Evolutionary conservation across 2,113 vertebrate genomes (phyloP).

Genomic region (Azemiops feae): DNA sequence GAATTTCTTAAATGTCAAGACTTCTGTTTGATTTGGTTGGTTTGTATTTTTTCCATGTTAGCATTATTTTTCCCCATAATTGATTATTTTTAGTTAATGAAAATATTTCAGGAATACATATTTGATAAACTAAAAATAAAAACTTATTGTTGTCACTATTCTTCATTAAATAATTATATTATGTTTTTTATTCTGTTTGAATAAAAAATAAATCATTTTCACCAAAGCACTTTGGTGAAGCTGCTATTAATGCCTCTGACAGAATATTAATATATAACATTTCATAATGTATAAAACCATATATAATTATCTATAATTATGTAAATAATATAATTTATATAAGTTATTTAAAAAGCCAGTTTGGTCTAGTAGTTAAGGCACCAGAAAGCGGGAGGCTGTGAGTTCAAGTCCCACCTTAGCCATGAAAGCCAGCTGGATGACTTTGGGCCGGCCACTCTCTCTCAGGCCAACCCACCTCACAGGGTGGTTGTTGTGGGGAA

Average conservation of each 20-base stretch:
- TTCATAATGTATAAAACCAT: neutral
- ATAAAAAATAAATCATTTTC: conserved; percentile 29
- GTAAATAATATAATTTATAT: neutral
- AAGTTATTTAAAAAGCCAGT: neutral
- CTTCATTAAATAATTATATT: neutral
- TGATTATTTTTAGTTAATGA: conserved; percentile 59
- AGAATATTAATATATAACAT: neutral
- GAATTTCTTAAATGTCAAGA: conserved; percentile 45
- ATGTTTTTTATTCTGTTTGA: conserved; percentile 22
- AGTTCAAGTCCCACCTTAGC: too few relatives aligned
- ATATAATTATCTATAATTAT: neutral
- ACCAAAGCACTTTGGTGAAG: conserved; percentile 14
- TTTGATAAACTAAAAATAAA: conserved; percentile 39
- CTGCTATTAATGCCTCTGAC: neutral
- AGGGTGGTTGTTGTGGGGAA: neutral
- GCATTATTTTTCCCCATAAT: conserved; percentile 55
- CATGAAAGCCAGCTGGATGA: too few relatives aligned
- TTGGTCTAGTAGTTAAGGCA: too few relatives aligned
- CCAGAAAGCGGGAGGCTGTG: too few relatives aligned
- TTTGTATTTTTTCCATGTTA: conserved; percentile 41
- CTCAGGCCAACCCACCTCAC: neutral
- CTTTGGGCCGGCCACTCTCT: too few relatives aligned
- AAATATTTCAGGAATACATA: conserved; percentile 22
- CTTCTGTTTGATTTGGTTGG: conserved; percentile 48
- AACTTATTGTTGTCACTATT: neutral